These are phyloP conservation scores for Lasioglossum figueresi DNA, from an alignment of 2,888 invertebrate species.

Conservation along the genomic window DNA sequence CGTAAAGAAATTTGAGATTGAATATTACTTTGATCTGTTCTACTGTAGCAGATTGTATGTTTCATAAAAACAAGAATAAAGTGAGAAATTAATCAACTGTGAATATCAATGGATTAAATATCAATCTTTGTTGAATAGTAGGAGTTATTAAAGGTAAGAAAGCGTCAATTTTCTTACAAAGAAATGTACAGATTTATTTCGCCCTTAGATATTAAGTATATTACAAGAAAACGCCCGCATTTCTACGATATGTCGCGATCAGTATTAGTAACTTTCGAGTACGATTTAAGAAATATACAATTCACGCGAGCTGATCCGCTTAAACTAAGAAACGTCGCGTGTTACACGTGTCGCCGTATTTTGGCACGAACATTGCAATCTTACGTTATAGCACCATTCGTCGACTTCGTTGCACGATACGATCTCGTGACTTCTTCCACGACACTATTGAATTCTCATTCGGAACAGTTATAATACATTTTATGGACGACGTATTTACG, in stretches of 20 bases:
- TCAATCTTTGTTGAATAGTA: background rate
- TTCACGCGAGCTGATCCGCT: slow-evolving; percentile 36
- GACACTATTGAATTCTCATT: background rate
- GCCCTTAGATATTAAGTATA: slow-evolving; percentile 51
- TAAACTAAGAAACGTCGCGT: slow-evolving; percentile 32
- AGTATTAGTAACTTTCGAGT: slow-evolving; percentile 42
- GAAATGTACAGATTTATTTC: slow-evolving; percentile 69
- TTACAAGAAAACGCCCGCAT: slow-evolving; percentile 54
- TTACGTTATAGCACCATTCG: slow-evolving; percentile 64
- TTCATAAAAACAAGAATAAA: background rate
- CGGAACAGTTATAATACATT: slow-evolving; percentile 31
- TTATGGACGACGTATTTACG: background rate
- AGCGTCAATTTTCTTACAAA: slow-evolving; percentile 35
- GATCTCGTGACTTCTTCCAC: slow-evolving; percentile 4
- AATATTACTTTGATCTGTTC: background rate
- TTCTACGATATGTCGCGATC: slow-evolving; percentile 29
- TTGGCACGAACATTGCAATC: slow-evolving; percentile 51
- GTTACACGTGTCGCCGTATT: slow-evolving; percentile 45
- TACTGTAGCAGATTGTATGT: background rate
- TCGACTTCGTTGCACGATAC: slow-evolving; percentile 42
- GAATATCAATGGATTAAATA: background rate
- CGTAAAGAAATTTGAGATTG: background rate
- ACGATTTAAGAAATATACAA: slow-evolving; percentile 56
- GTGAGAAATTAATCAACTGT: background rate
- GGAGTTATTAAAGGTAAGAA: background rate